Conservation (phyloP, 2,888 invertebrate genomes). For the Shargacucullia verbasci region DNA sequence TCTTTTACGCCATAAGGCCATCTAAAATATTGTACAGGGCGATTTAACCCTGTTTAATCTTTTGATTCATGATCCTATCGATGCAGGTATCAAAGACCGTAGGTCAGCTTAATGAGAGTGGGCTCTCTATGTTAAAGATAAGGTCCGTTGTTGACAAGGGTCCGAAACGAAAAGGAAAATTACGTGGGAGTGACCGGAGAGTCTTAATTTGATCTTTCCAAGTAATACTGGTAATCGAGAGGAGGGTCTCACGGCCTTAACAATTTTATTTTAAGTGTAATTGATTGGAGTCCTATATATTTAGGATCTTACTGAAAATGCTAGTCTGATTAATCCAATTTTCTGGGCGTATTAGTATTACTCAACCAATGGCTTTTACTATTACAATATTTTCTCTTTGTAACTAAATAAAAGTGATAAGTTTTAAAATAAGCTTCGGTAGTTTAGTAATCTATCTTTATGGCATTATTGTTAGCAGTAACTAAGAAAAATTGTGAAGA, state of each 20-base stretch:
- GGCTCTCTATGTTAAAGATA: conserved; percentile 72
- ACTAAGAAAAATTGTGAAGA: conserved; percentile 54
- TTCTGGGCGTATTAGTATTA: conserved; percentile 7
- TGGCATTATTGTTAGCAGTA: conserved; percentile 12
- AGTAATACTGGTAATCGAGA: conserved; percentile 70
- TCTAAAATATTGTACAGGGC: conserved; percentile 1
- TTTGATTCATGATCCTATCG: conserved; percentile 52
- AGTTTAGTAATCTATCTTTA: background rate
- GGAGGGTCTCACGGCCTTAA: conserved; percentile 36
- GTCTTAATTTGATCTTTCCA: conserved; percentile 76
- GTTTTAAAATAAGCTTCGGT: no score
- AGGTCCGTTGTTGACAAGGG: conserved; percentile 79
- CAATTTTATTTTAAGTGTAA: conserved; percentile 49
- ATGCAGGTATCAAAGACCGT: conserved; percentile 66
- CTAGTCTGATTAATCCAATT: conserved; percentile 25
- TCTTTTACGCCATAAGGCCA: background rate
- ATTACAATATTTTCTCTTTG: no score
- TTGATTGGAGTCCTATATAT: conserved; percentile 30
- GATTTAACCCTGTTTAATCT: conserved; percentile 30
- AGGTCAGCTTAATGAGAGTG: conserved; percentile 77
- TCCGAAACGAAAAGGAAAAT: conserved; percentile 75
- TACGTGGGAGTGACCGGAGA: conserved; percentile 74
- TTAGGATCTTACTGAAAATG: conserved; percentile 10
- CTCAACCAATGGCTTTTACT: no score
- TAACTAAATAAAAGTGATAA: no score